These are phyloP conservation scores for Drosophila lowei DNA, from an alignment of 1,140 invertebrate genomes.

Conservation along the genomic window DNA sequence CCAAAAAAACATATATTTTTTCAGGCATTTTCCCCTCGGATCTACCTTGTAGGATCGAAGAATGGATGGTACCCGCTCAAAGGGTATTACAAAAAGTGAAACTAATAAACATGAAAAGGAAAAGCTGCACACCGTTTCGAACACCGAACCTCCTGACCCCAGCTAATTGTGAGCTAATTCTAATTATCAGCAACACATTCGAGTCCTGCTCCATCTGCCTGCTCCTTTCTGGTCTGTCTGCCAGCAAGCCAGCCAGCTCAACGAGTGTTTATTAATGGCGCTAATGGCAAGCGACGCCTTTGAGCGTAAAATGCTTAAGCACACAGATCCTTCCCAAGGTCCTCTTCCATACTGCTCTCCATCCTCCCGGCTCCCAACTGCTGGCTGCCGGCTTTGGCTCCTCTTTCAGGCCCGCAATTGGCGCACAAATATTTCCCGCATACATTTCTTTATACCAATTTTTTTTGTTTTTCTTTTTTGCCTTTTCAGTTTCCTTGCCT, in stretches of 20 bases:
- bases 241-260: slow-evolving; percentile 27
- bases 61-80: too few relatives aligned
- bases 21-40: too few relatives aligned
- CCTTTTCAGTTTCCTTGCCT: slow-evolving; percentile 24
- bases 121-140: too few relatives aligned
- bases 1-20: too few relatives aligned
- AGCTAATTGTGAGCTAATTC: slow-evolving; percentile 76
- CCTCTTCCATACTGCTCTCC: slow-evolving; percentile 11
- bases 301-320: slow-evolving; percentile 68
- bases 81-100: slow-evolving; percentile 28
- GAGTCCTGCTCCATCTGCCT: too few relatives aligned
- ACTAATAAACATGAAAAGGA: slow-evolving; percentile 63
- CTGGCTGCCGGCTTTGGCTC: neutral
- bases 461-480: slow-evolving; percentile 18
- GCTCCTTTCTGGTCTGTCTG: neutral
- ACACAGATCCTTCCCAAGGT: slow-evolving; percentile 51
- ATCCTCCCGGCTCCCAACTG: too few relatives aligned
- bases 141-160: too few relatives aligned
- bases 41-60: too few relatives aligned
- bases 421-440: slow-evolving; percentile 80
- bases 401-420: slow-evolving; percentile 64
- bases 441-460: slow-evolving; percentile 45
- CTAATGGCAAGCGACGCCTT: slow-evolving; percentile 69
- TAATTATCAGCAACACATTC: slow-evolving; percentile 78
- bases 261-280: slow-evolving; percentile 79